phyloP scores from a whole-genome alignment of 2,113 vertebrate species.

The Hemiscyllium ocellatum region DNA sequence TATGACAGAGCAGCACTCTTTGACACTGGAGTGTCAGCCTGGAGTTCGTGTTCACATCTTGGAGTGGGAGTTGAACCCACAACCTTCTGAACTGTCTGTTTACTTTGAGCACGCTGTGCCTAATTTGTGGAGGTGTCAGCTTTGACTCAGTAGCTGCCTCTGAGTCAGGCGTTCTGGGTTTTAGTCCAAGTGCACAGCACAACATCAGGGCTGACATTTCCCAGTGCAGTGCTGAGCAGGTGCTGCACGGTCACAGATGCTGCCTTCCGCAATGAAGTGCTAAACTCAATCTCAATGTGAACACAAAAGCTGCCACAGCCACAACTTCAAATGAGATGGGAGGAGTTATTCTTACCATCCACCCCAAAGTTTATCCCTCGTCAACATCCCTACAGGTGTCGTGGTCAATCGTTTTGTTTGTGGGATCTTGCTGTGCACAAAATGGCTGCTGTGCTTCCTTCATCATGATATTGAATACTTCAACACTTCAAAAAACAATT shows the following conservation, averaged over 20 bases:
- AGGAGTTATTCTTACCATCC: not conserved
- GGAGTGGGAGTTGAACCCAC: not conserved
- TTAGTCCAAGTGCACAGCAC: not conserved
- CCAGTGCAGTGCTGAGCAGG: not conserved
- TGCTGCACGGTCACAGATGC: not conserved
- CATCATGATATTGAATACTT: not conserved
- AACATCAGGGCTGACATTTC: not conserved
- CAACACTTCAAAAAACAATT: not conserved
- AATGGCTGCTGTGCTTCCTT: not conserved
- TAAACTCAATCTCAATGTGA: not conserved
- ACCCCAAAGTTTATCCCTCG: not conserved
- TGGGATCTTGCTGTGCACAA: not conserved
- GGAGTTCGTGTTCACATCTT: not conserved
- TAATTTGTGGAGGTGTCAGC: not conserved
- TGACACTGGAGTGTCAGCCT: not conserved
- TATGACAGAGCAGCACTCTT: not conserved
- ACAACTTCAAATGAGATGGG: not conserved
- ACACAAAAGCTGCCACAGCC: not conserved
- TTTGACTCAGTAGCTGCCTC: not conserved
- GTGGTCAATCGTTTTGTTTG: not conserved
- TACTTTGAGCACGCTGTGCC: not conserved
- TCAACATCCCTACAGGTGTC: too few species aligned
- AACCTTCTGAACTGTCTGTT: not conserved
- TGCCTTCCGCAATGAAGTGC: not conserved
- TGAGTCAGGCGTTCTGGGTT: not conserved